Evolutionary conservation across 2,888 invertebrate genomes (phyloP), one percentile per base, ranked within the genome.

Genomic region (Malachius bipustulatus): DNA sequence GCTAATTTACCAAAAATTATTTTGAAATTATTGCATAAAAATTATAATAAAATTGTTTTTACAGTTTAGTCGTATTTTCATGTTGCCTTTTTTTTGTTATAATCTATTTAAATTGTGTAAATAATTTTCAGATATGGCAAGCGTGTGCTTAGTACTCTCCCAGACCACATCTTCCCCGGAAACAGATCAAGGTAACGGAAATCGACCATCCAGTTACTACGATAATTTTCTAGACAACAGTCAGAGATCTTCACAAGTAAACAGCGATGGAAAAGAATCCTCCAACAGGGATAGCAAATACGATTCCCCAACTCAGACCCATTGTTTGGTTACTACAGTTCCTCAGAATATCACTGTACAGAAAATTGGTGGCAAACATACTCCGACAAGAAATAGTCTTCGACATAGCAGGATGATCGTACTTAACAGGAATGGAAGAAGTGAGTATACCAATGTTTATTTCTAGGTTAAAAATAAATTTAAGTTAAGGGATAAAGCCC

Each of bases 351-450:
- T 77, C 47, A 71, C 73, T 34, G 69, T 69, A 14, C 64, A 65
- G 44, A 71, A 70, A 57, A 70, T 77, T 44, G 73, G 73, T 26
- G 75, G 73, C 32, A 65, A 75, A 41, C 78, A 78, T 55, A 71
- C 74, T 11, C 78, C 78, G 32, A 78, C 77, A 14, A 66, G 77
- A 50, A 75, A 73, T 54, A 77, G 77, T 50, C 63, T 78, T 43
- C 63, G 78, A 44, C 78, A 78, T 53, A 77, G 77, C 54, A 64
- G 78, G 43, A 77, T 78, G 77, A 70, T 78, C 44, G 77, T 77
- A 13, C 65, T 77, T 54, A 71, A 70, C 52, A 69, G 70, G 51
- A 68, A 63, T 44, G 72, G 71, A 48, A 63, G 63, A 56, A 62
- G 69, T 70, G 54, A 35, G 29, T 3, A 32, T 3, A 10, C 6